Evolutionary conservation across 1,140 invertebrate genomes (phyloP).

Genomic region (Hypsibius dujardini): DNA sequence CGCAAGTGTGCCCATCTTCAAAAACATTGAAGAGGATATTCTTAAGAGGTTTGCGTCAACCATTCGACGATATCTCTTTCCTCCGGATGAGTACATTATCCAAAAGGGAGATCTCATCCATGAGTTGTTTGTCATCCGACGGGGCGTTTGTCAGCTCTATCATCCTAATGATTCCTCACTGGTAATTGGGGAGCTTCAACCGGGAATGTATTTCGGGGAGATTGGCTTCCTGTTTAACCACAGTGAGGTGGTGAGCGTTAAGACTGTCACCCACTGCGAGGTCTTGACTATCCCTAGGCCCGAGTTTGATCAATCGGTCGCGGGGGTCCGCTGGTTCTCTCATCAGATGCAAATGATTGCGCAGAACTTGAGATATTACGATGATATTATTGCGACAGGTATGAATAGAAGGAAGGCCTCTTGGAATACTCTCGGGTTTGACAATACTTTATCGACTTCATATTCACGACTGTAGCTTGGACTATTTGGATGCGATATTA

Average conservation of each 20-base stretch:
- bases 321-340: not conserved
- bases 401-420: too few relatives aligned
- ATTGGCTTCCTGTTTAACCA: slow-evolving; percentile 6
- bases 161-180: not conserved
- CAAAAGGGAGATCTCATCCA: not conserved
- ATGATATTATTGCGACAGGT: not conserved
- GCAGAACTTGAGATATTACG: not conserved
- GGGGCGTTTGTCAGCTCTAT: not conserved
- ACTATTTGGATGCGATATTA: too few relatives aligned
- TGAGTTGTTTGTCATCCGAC: slow-evolving; percentile 1
- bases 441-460: too few relatives aligned
- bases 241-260: not conserved
- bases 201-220: not conserved
- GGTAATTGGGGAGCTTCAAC: not conserved
- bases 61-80: slow-evolving; percentile 5
- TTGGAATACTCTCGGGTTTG: too few relatives aligned
- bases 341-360: not conserved
- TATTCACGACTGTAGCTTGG: too few relatives aligned
- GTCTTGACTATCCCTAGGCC: not conserved
- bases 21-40: slow-evolving; percentile 1
- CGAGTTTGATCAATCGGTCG: not conserved
- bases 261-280: slow-evolving; percentile 8
- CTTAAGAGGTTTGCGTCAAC: not conserved
- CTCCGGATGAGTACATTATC: not conserved
- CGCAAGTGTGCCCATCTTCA: not conserved